Base-by-base conservation (phyloP, 1,140 invertebrate genomes). In the Drosophila persimilis region DNA sequence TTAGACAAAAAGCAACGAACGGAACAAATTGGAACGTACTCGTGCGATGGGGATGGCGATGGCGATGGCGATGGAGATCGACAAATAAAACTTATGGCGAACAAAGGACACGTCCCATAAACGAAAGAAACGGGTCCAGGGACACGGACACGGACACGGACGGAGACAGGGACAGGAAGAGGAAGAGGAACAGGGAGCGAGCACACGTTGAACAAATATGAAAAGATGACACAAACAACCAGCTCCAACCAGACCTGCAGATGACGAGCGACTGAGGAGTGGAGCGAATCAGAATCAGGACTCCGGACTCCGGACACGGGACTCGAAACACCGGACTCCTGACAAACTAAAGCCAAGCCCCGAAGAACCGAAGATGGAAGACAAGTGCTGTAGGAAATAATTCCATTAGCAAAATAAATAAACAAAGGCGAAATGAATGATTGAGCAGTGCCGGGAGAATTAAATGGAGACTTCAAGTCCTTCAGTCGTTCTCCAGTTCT, bases 361-460 rank as follows among this genome's bases (percentile, higher is more conserved):
- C 43, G 6, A 31, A 11, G n/a, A 47, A 17, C 46, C 20, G 29
- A 56, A 9, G 24, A 41, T 43, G 29, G 29, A 56, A 9, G 24
- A 41, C 29, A 44, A 51, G 6, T 20, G 48, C 44, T 44, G 45
- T 67, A 65, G 44, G 61, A 79, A 79, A 88, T 89, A 89, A 88
- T 88, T 88, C 83, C 84, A 88, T 88, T 88, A 83, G 83, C 59
- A 73, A 76, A 73, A 89, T 88, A 88, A 88, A 88, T 89, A 88
- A 83, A 73, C 83, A 81, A 84, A 75, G 71, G 63, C 60, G 31
- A 73, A 88, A 79, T 88, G 63, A 88, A 88, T 88, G 83, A 88
- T 88, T 88, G 78, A 88, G 79, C 62, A 88, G 72, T 47, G 24
- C 6, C 41, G 29, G 51, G 47, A 46, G 43, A 69, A 31, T 55